A percentile compares a stretch with the other conserved stretches of the same genome.
Evolutionary conservation across 2,888 invertebrate species (phyloP).

Genomic region (Daptonema setosum): DNA sequence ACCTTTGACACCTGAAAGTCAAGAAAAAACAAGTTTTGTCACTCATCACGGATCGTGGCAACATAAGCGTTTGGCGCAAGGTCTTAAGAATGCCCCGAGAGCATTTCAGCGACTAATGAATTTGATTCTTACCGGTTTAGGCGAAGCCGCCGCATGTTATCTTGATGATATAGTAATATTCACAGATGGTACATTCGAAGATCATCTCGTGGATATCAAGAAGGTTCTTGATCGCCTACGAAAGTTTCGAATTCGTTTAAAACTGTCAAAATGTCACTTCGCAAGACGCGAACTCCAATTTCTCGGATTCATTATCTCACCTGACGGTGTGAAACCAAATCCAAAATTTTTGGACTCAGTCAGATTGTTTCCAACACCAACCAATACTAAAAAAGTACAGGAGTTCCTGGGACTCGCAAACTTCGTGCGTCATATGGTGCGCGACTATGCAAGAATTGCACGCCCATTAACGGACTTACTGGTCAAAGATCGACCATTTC

Average conservation of each 20-base stretch:
- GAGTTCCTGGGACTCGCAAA: background rate
- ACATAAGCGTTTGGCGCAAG: constrained; percentile 18
- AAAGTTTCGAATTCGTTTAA: constrained; percentile 11
- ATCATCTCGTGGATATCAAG: constrained; percentile 8
- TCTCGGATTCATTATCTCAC: constrained; percentile 8
- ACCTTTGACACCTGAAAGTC: constrained; percentile 7
- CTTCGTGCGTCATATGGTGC: background rate
- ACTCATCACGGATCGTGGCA: constrained; percentile 13
- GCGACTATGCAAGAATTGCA: background rate
- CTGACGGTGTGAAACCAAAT: constrained; percentile 5
- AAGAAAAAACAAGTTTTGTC: constrained; percentile 16
- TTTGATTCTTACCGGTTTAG: constrained; percentile 8
- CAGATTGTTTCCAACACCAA: background rate
- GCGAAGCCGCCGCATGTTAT: constrained; percentile 11
- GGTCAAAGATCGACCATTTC: background rate
- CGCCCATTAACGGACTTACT: background rate
- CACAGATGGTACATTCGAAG: constrained; percentile 9
- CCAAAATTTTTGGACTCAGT: background rate
- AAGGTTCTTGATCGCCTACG: constrained; percentile 11
- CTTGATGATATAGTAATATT: constrained; percentile 14
- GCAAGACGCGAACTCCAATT: constrained; percentile 6
- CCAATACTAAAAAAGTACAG: background rate
- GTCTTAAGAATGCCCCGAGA: constrained; percentile 13
- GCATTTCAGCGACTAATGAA: constrained; percentile 18
- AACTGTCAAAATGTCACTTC: constrained; percentile 13